phyloP scores from a whole-genome alignment of 2,113 vertebrate species.

The Chionodraco myersi region DNA sequence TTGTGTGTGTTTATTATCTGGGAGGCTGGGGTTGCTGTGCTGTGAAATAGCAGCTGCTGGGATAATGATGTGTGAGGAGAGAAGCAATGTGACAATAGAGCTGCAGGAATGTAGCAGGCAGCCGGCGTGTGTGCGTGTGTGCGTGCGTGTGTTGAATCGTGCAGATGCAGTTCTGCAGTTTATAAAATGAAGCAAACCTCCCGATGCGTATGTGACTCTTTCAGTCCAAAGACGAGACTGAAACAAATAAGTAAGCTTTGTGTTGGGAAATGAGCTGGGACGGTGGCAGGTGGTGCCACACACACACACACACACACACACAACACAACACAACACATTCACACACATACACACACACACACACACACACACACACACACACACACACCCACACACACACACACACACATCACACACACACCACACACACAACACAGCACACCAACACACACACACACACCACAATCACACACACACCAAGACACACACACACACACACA shows the following conservation, averaged over 20 bases:
- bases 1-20: constrained; percentile 38
- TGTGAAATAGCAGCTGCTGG: constrained; percentile 67
- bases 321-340: too few species aligned
- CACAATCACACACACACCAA: too few species aligned
- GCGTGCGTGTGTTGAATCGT: not conserved
- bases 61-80: constrained; percentile 69
- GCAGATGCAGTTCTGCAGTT: too few species aligned
- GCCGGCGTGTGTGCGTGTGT: constrained; percentile 18
- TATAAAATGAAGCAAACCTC: too few species aligned
- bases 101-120: constrained; percentile 62
- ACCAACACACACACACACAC: not conserved
- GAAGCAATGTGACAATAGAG: constrained; percentile 67
- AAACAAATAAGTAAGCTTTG: constrained; percentile 28
- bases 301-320: too few species aligned
- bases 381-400: not conserved
- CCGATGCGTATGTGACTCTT: too few species aligned
- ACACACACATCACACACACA: constrained; percentile 8
- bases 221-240: too few species aligned
- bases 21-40: constrained; percentile 17
- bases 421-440: not conserved
- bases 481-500: too few species aligned
- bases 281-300: constrained; percentile 37
- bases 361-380: too few species aligned
- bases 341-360: too few species aligned
- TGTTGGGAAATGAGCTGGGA: constrained; percentile 58